Evolutionary conservation across 1,140 invertebrate species (phyloP), one percentile per base, ranked within the genome.

Genomic region (Euwallacea similis): DNA sequence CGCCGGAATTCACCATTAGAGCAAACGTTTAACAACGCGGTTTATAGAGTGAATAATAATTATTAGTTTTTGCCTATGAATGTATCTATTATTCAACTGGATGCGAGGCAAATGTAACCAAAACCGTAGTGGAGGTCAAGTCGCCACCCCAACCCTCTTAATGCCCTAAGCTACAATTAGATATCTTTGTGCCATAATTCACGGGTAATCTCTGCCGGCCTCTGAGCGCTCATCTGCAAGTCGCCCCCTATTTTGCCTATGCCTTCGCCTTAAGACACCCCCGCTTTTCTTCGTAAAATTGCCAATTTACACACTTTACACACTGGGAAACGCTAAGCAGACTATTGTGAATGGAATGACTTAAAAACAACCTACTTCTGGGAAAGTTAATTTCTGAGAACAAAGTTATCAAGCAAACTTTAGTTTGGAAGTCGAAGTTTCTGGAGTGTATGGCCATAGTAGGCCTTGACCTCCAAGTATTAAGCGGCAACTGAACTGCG

Each of bases 161-260:
- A 66, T 71, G 73, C 80, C 79, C 75, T 68, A 54, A 75, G 80
- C 79, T 77, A 80, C 80, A 81, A 81, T 81, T 81, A 81, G 80
- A 81, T 81, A 81, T 81, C 80, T 81, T 81, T 79, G 79, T 81
- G 77, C 79, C 75, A 81, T 81, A 81, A 81, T 80, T 81, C 80
- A 81, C 77, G 77, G 79, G 79, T 81, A 81, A 81, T 81, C 80
- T 81, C 79, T 80, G 76, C 79, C 74, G 73, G 72, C 72, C 77
- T 77, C 76, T 69, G 73, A 77, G 76, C 75, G 76, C 77, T 79
- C 78, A 79, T 79, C 78, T 79, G 76, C 76, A 76, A 79, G 73
- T 77, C 74, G 73, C 73, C 68, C 65, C 54, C 59, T 59, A 46
- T 64, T 63, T 62, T 66, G 50, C 66, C 46, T 60, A 66, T 66